Evolutionary conservation across 2,888 invertebrate genomes (phyloP).

Genomic region (Trachelus stipa): DNA sequence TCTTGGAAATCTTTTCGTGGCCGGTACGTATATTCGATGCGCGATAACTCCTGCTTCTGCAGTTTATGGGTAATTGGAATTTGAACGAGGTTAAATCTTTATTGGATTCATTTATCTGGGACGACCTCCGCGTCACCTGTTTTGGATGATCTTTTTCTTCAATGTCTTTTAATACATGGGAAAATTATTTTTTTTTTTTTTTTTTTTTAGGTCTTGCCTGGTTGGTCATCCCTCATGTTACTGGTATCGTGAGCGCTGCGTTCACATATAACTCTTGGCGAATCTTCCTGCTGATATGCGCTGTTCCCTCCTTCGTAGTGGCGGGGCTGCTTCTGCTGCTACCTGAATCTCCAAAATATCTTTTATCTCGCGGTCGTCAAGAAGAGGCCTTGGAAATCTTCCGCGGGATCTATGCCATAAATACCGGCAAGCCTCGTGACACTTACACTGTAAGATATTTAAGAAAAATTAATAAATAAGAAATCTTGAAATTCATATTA

Average conservation of each 20-base stretch:
- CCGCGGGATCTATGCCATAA: slow-evolving; percentile 82
- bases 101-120: neutral
- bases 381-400: slow-evolving; percentile 87
- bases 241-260: slow-evolving; percentile 75
- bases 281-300: slow-evolving; percentile 89
- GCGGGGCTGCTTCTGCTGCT: slow-evolving; percentile 84
- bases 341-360: slow-evolving; percentile 93
- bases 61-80: neutral
- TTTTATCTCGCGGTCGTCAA: slow-evolving; percentile 81
- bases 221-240: slow-evolving; percentile 71
- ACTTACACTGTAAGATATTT: slow-evolving; percentile 81
- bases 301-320: slow-evolving; percentile 88
- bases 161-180: neutral
- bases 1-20: slow-evolving; percentile 90
- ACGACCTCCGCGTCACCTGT: neutral
- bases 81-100: neutral
- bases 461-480: neutral
- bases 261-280: slow-evolving; percentile 94
- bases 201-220: slow-evolving; percentile 70
- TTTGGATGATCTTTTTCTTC: neutral
- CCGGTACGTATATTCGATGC: slow-evolving; percentile 70
- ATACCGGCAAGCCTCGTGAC: slow-evolving; percentile 81
- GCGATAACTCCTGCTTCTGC: neutral
- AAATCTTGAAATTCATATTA: neutral
- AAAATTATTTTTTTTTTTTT: too few species aligned